Evolutionary conservation across 2,888 invertebrate genomes (phyloP).

Genomic region (Chalcis sispes): DNA sequence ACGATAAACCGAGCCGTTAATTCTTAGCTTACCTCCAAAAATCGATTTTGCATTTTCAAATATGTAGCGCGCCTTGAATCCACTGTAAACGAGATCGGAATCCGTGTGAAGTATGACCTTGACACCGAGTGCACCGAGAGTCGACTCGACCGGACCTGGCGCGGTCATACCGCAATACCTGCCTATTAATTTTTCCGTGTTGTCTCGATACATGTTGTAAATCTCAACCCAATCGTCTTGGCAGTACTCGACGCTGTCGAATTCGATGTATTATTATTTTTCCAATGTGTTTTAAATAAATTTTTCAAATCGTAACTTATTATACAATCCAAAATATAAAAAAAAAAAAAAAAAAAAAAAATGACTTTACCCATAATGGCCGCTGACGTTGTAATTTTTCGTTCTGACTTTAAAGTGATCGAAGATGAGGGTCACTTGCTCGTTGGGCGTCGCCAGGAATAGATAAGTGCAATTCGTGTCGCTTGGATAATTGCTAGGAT

Average conservation of each 20-base stretch:
- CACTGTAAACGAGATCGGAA: slow-evolving; percentile 90
- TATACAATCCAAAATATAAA: not conserved
- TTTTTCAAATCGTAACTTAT: slow-evolving; percentile 1
- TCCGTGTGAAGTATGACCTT: slow-evolving; percentile 94
- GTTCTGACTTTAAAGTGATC: slow-evolving; percentile 94
- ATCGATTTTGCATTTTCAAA: slow-evolving; percentile 93
- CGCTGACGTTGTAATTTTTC: slow-evolving; percentile 87
- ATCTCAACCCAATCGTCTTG: slow-evolving; percentile 96
- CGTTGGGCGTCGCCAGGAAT: slow-evolving; percentile 90
- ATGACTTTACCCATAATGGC: slow-evolving; percentile 83
- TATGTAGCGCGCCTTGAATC: slow-evolving; percentile 96
- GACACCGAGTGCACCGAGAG: slow-evolving; percentile 90
- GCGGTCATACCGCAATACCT: slow-evolving; percentile 94
- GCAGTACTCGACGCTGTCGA: slow-evolving; percentile 82
- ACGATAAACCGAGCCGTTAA: no score
- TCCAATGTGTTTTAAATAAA: not conserved
- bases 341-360: slow-evolving; percentile 2
- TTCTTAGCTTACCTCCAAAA: slow-evolving; percentile 80
- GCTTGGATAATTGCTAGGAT: slow-evolving; percentile 97
- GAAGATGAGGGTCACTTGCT: slow-evolving; percentile 93
- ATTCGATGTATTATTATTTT: not conserved
- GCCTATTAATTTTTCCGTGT: slow-evolving; percentile 89
- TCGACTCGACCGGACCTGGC: slow-evolving; percentile 96
- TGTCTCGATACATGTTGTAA: slow-evolving; percentile 91
- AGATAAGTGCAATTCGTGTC: slow-evolving; percentile 95